Evolutionary conservation across 1,140 invertebrate genomes (phyloP), one percentile per base, ranked within the genome.

Genomic region (Galleria mellonella): DNA sequence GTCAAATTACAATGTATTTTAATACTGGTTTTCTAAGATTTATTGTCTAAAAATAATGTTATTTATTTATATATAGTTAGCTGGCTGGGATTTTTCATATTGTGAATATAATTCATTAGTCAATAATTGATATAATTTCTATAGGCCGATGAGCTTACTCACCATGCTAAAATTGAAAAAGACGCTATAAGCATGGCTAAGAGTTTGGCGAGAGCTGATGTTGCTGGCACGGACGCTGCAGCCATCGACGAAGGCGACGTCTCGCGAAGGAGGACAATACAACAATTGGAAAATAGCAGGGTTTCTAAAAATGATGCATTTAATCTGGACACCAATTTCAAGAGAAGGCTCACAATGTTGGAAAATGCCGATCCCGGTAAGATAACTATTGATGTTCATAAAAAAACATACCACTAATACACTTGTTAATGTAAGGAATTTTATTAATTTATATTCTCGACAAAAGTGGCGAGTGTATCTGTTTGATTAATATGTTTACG

Each of bases 161-260:
- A 94, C 54, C 93, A 96, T 66, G 94, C 94, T 1, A 83, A 96
- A 29, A 89, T 97, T 41, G 92, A 96, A 51, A 94, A 94, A 79
- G 94, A 96, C 70, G 95, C 94, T 0, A 91, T 97, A n/a, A 94
- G 96, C 60, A 97, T 98, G 42, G 97, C 96, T 0, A 92, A 94
- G 62, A 94, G 97, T 65, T 74, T 98, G 7, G 96, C 98, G 78
- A 89, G 91, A 61, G 70, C 96, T 1, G 92, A 93, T 62, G 94
- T 93, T 4, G 93, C 95, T 50, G 94, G 96, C 61, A 91, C 93
- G 2, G 94, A 96, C 57, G 92, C 92, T 47, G 92, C 94, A 39
- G 93, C 93, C 56, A 92, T 94, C 30, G 93, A 93, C n/a, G 92
- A 92, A 8, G 89, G 91, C 45, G 87, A 91, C 49, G 91, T 94